A percentile compares a stretch with the other conserved stretches of the same genome.
Evolutionary conservation across 2,888 invertebrate species (phyloP).

Genomic region (Hemaris fuciformis): DNA sequence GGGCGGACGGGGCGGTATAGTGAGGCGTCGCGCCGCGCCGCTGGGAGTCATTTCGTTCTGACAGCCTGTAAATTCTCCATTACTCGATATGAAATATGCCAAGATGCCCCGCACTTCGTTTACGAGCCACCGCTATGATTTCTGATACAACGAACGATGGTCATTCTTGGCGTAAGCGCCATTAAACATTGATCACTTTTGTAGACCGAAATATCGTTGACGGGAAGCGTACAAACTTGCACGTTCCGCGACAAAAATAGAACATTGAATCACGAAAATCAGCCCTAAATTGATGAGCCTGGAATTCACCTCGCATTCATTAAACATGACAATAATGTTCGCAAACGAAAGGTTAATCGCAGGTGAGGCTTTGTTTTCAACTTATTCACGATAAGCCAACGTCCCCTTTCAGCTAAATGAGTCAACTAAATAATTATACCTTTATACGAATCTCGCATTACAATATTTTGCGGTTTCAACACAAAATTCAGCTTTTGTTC

Average conservation of each 20-base stretch:
- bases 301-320: constrained; percentile 8
- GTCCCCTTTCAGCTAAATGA: constrained; percentile 50
- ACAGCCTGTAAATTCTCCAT: constrained; percentile 82
- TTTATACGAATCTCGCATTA: constrained; percentile 56
- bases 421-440: constrained; percentile 58
- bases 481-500: constrained; percentile 73
- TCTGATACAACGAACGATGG: constrained; percentile 46
- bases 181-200: constrained; percentile 14
- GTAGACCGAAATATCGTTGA: neutral
- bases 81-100: constrained; percentile 81
- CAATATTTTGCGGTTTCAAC: constrained; percentile 72
- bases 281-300: constrained; percentile 1
- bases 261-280: constrained; percentile 6
- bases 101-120: constrained; percentile 53
- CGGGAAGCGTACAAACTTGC: neutral
- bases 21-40: constrained; percentile 63
- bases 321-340: constrained; percentile 16
- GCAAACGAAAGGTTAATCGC: constrained; percentile 34
- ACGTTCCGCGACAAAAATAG: constrained; percentile 12
- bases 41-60: constrained; percentile 78
- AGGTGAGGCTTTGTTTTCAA: constrained; percentile 34
- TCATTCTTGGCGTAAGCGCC: constrained; percentile 22
- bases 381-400: constrained; percentile 41
- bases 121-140: constrained; percentile 57
- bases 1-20: constrained; percentile 31